Base-by-base conservation (phyloP, 2,797 vertebrate genomes). In the Dendrocincla tyrannina region DNA sequence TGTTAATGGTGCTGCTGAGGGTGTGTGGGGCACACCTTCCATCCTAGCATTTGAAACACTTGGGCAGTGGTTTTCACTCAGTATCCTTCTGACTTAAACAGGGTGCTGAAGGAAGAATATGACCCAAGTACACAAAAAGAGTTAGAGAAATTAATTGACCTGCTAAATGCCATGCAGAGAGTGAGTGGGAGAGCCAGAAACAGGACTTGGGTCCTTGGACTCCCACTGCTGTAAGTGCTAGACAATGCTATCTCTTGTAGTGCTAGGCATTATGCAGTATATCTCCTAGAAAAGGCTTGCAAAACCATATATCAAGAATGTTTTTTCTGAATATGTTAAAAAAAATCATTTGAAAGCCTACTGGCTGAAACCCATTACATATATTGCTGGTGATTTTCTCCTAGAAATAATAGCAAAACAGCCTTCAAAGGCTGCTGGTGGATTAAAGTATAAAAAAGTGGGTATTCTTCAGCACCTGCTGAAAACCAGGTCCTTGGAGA, bases 61-160 rank as follows among this genome's bases (percentile, higher is more conserved):
- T 23, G 14, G 20, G 41, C 66, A 56, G 7, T 53, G 19, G 22
- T 47, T 91, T 85, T 75, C 27, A 49, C 15, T 67, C 32, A 2
- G 23, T n/a, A 63, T 35, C 27, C 17, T 73, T 59, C 60, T 66
- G 72, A 69, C 28, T 67, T 37, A 60, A 74, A 60, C 17, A 39
- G 28, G 25, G 10, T 47, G 25, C 30, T 1, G 9, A 47, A 56
- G 41, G 50, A 93, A 23, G 47, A 90, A 27, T 33, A n/a, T 35
- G 72, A 67, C 47, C 20, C 35, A 62, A 79, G 23, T 16, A 25
- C 30, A 55, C 47, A 78, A 50, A 55, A 56, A 72, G 37, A 72
- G 50, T 66, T 89, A 52, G 68, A 55, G 50, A 95, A 93, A 49
- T 76, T 91, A 91, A 93, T 78, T 88, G 88, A 84, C 59, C 69